These are phyloP conservation scores for Charina bottae DNA, from an alignment of 2,113 vertebrate species.

Conservation along the genomic window DNA sequence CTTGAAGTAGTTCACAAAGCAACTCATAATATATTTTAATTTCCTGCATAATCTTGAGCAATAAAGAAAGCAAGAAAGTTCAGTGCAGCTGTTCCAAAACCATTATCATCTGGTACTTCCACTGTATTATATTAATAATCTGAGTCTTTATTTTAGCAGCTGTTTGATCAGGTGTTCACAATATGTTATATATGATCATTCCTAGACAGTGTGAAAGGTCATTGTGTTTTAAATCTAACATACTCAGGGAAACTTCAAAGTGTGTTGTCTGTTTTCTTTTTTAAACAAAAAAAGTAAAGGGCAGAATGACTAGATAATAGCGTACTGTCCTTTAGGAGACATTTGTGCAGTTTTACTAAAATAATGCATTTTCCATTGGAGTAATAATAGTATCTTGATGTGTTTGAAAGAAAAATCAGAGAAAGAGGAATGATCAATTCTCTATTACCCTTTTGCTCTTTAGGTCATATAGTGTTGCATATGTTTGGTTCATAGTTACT, in stretches of 20 bases:
- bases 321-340: not conserved
- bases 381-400: not conserved
- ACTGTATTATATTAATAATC: conserved; percentile 17
- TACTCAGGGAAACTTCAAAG: not conserved
- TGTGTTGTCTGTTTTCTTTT: not conserved
- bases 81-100: conserved; percentile 6
- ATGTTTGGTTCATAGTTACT: conserved; percentile 18
- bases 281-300: not conserved
- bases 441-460: not conserved
- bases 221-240: not conserved
- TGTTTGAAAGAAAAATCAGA: conserved; percentile 29
- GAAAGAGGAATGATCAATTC: not conserved
- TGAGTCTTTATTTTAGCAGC: conserved; percentile 14
- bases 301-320: not conserved
- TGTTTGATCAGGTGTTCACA: conserved; percentile 18
- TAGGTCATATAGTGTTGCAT: not conserved
- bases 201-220: not conserved
- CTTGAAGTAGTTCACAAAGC: not conserved
- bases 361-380: not conserved
- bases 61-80: conserved; percentile 1
- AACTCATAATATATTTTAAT: conserved; percentile 2
- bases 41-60: not conserved
- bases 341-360: conserved; percentile 5
- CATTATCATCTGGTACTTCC: conserved; percentile 14
- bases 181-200: not conserved